Base-by-base conservation (phyloP, 64 coral and sea anemone species). In the Stichodactyla helianthus region DNA sequence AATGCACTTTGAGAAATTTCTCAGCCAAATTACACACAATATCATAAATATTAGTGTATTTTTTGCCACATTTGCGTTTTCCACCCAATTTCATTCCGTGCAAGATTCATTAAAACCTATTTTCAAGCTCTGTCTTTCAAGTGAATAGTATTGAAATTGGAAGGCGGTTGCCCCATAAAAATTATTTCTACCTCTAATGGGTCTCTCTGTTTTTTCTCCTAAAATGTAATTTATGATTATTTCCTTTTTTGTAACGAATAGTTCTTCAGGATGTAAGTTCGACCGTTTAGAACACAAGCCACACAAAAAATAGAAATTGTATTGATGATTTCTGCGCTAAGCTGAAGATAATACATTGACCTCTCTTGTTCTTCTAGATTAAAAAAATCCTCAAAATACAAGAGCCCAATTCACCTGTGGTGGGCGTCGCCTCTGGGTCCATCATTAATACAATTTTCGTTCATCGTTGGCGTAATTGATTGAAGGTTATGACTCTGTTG, bases 381-480 rank as follows among this genome's bases (percentile, higher is more conserved):
- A 53, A 81, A 81, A 81, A 81, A 74, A 9, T 70, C 25, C 27
- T 74, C 68, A 27, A 7, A 31, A 65, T n/a, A n/a, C 25, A 23
- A 74, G 25, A 74, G 25, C 9, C 20, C 22, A 9, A 74, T 74
- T 84, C 55, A 84, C 83, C 83, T 84, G 55, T 84, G 59, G 27
- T 35, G 27, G 83, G 54, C 59, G 54, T 58, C 25, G 54, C 53
- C 83, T 13, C n/a, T 51, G 53, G 82, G 20, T 84, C 53, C 59
- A 84, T 84, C 53, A 84, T 62, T 63, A 84, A 57, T 35, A 8
- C 54, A 60, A 60, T 35, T 63, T 84, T 84, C 83, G 54, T 54
- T 63, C 59, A 84, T 58, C 83, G 44, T 54, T 58, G 27, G 83
- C 55, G 83, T 84, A 84, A 84, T 84, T 63, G 83, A 84, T 84